Evolutionary conservation across 1,140 invertebrate species (phyloP).

Genomic region (Octopus bimaculoides): DNA sequence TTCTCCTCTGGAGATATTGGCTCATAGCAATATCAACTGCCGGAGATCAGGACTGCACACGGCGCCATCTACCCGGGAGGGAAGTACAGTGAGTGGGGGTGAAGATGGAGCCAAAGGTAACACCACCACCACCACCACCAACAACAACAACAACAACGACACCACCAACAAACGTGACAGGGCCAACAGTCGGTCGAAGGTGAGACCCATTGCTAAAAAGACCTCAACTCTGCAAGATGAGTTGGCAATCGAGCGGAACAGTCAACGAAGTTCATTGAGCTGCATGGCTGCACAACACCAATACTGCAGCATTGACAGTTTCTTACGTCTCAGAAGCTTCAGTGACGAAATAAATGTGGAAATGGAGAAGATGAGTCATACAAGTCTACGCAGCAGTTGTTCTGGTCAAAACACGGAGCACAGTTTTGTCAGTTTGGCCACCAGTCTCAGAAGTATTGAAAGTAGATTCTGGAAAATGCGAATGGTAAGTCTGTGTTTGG

Average conservation of each 20-base stretch:
- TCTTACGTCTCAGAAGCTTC: neutral
- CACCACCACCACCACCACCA: neutral
- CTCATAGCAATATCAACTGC: neutral
- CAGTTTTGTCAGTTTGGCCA: neutral
- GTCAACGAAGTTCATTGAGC: neutral
- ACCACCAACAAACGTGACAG: neutral
- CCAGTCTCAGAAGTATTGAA: neutral
- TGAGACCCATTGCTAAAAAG: neutral
- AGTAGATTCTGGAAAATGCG: neutral
- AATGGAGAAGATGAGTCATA: neutral
- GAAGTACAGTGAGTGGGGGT: neutral
- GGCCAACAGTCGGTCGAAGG: neutral
- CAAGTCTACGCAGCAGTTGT: neutral
- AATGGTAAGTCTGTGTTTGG: neutral
- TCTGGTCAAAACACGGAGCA: neutral
- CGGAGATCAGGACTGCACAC: neutral
- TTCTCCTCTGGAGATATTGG: neutral
- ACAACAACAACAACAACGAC: neutral
- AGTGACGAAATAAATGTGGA: neutral
- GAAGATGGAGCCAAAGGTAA: neutral
- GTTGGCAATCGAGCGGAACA: neutral
- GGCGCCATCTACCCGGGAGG: neutral
- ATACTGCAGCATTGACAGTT: conserved; percentile 3
- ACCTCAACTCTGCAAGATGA: neutral
- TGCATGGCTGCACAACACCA: neutral